Evolutionary conservation across 2,113 vertebrate species (phyloP).

Genomic region (Glaucomys volans): DNA sequence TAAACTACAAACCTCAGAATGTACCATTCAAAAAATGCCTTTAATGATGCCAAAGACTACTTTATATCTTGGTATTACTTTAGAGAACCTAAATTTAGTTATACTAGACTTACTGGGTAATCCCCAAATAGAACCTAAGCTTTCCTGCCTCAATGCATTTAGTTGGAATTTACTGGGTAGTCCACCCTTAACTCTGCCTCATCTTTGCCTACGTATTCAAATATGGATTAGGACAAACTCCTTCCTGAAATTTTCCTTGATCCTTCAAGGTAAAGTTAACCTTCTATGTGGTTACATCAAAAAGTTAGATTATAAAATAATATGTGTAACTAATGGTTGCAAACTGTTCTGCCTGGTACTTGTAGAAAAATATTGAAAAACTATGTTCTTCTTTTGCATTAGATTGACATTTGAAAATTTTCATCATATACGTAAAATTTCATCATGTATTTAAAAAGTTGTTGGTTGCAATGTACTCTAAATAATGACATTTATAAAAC

Average conservation of each 20-base stretch:
- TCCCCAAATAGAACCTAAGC: not conserved
- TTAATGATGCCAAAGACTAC: not conserved
- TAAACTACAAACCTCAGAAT: not conserved
- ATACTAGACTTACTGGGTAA: not conserved
- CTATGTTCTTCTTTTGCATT: not conserved
- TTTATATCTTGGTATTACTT: not conserved
- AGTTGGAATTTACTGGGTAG: not conserved
- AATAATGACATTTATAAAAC: constrained; percentile 22
- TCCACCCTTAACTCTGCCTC: not conserved
- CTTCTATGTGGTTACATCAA: not conserved
- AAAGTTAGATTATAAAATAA: not conserved
- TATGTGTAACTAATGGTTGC: not conserved
- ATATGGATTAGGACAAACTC: not conserved
- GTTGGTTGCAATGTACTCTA: not conserved
- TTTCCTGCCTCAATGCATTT: not conserved
- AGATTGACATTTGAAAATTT: not conserved
- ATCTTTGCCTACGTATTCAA: not conserved
- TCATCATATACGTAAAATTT: not conserved
- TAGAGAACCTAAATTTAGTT: not conserved
- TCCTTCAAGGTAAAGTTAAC: not conserved
- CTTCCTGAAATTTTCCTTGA: not conserved
- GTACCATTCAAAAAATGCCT: not conserved
- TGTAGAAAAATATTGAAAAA: not conserved
- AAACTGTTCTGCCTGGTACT: not conserved
- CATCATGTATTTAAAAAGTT: not conserved